phyloP scores from a whole-genome alignment of 1,140 invertebrate species.

The Apolygus lucorum region DNA sequence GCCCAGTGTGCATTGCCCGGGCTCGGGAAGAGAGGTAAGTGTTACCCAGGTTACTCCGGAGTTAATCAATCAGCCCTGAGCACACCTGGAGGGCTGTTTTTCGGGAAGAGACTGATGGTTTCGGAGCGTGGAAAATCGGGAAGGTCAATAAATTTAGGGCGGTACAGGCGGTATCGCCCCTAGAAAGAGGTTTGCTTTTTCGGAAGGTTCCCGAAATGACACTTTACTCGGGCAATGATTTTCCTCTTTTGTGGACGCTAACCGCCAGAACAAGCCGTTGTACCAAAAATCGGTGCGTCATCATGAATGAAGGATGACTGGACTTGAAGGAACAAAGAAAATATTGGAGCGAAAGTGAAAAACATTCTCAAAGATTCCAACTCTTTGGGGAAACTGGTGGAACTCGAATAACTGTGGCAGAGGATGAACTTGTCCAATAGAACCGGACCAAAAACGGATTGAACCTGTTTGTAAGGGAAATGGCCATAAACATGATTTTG shows the following conservation, averaged over 20 bases:
- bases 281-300: not conserved
- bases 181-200: not conserved
- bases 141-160: not conserved
- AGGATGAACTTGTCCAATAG: too few species aligned
- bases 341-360: too few species aligned
- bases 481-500: too few species aligned
- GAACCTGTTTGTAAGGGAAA: too few species aligned
- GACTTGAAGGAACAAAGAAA: too few species aligned
- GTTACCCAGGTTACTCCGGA: not conserved
- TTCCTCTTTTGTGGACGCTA: not conserved
- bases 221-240: not conserved
- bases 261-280: not conserved
- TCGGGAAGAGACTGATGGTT: not conserved
- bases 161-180: not conserved
- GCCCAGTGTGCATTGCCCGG: too few species aligned
- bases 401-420: too few species aligned
- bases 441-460: too few species aligned
- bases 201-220: not conserved
- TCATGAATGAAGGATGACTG: not conserved
- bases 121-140: not conserved
- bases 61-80: conserved; percentile 12
- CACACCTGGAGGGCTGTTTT: not conserved
- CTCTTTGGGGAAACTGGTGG: too few species aligned
- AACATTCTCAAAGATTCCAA: too few species aligned
- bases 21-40: not conserved